Percentiles rank a stretch among this genome's conserved stretches.
Evolutionary conservation across 2,888 invertebrate genomes (phyloP).

Genomic region (Corythucha ciliata): DNA sequence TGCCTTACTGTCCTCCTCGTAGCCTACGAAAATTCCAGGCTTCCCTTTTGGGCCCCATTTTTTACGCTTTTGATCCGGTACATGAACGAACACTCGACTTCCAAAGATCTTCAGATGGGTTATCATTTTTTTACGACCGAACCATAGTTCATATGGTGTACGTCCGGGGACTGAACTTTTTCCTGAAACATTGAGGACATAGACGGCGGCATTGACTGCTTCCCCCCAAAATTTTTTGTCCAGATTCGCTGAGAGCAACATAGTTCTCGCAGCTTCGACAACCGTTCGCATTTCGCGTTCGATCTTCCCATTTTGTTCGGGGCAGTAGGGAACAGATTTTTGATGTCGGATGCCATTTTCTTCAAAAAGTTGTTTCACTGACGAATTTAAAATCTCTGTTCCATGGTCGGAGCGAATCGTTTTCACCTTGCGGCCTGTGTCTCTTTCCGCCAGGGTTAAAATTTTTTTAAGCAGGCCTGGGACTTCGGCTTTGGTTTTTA

Average conservation of each 20-base stretch:
- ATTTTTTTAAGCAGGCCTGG: too few relatives aligned
- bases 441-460: too few relatives aligned
- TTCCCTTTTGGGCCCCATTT: constrained; percentile 20
- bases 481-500: too few relatives aligned
- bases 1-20: constrained; percentile 12
- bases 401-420: constrained; percentile 1
- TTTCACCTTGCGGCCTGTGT: constrained; percentile 5
- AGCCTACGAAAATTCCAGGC: constrained; percentile 18
- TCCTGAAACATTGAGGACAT: constrained; percentile 13
- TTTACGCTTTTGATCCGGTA: constrained; percentile 11
- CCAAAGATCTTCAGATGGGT: constrained; percentile 12
- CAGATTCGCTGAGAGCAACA: not conserved
- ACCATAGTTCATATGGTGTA: too few relatives aligned
- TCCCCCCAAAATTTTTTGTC: constrained; percentile 18
- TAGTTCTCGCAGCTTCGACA: constrained; percentile 1
- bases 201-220: constrained; percentile 9
- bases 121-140: too few relatives aligned
- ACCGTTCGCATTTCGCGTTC: constrained; percentile 15
- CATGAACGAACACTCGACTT: constrained; percentile 9
- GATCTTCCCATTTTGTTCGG: constrained; percentile 14
- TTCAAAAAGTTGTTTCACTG: not conserved
- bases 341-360: constrained; percentile 5
- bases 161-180: constrained; percentile 3
- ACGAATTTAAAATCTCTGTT: constrained; percentile 5
- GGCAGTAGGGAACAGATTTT: constrained; percentile 5